These are phyloP conservation scores for Xanthostigma xanthostigma DNA, from an alignment of 2,888 invertebrate species.

Conservation along the genomic window DNA sequence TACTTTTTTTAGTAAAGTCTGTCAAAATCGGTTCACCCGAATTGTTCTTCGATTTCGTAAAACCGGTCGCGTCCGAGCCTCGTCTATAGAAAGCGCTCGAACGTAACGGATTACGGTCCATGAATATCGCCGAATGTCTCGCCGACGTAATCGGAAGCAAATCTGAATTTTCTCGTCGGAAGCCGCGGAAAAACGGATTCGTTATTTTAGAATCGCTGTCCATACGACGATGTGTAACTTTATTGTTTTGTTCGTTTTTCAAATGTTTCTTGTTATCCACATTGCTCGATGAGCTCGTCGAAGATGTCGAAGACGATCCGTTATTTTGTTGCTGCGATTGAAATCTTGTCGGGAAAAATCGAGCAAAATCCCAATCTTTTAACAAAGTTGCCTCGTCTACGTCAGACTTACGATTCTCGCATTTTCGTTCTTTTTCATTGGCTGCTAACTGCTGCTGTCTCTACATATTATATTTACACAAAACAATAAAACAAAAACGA, in stretches of 20 bases:
- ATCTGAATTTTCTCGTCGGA: constrained; percentile 72
- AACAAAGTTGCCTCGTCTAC: constrained; percentile 65
- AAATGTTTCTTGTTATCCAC: constrained; percentile 18
- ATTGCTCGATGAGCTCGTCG: constrained; percentile 12
- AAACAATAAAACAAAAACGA: constrained; percentile 10
- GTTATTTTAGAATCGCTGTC: constrained; percentile 57
- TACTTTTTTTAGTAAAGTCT: constrained; percentile 47
- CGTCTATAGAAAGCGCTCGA: constrained; percentile 56
- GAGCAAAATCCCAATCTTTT: constrained; percentile 77
- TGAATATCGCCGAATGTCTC: constrained; percentile 58
- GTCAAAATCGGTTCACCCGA: constrained; percentile 55
- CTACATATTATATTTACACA: constrained; percentile 9
- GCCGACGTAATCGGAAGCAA: constrained; percentile 60
- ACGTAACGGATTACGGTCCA: constrained; percentile 35
- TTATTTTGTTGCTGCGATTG: constrained; percentile 10
- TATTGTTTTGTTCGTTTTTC: constrained; percentile 20
- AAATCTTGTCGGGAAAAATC: constrained; percentile 54
- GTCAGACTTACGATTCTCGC: constrained; percentile 29
- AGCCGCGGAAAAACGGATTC: constrained; percentile 59
- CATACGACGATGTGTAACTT: constrained; percentile 50
- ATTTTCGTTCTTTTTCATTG: constrained; percentile 17
- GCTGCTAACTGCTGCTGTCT: constrained; percentile 30
- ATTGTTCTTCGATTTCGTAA: constrained; percentile 31
- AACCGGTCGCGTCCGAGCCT: constrained; percentile 32
- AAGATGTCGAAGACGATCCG: constrained; percentile 10